Evolutionary conservation across 2,888 invertebrate species (phyloP).

Genomic region (Hirtodrosophila cameraria): DNA sequence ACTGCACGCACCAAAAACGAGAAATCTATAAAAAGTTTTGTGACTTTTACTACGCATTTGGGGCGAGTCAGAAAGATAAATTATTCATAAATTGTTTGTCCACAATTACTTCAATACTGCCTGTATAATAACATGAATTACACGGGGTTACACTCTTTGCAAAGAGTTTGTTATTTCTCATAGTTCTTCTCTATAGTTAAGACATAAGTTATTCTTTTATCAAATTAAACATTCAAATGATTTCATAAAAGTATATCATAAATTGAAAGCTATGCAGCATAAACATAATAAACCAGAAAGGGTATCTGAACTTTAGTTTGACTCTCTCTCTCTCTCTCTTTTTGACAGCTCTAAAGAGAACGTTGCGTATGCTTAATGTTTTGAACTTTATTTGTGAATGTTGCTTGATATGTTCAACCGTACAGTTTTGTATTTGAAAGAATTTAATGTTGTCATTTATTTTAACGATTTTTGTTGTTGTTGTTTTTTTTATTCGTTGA

Average conservation of each 20-base stretch:
- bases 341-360: neutral
- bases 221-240: no score
- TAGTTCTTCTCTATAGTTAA: no score
- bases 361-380: neutral
- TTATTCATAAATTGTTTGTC: conserved; percentile 33
- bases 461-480: conserved; percentile 18
- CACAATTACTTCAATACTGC: conserved; percentile 3
- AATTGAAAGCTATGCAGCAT: no score
- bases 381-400: conserved; percentile 4
- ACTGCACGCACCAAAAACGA: neutral
- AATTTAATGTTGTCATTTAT: conserved; percentile 5
- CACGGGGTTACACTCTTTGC: neutral
- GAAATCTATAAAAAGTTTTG: neutral
- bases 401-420: neutral
- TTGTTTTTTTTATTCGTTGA: conserved; percentile 7
- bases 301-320: neutral
- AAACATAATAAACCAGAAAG: neutral
- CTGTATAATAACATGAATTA: neutral
- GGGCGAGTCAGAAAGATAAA: conserved; percentile 30
- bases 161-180: neutral
- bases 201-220: no score
- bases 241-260: no score
- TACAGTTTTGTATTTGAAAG: conserved; percentile 6
- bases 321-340: neutral
- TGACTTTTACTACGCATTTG: neutral